phyloP scores from a whole-genome alignment of 2,113 vertebrate genomes.

The Takifugu bimaculatus region DNA sequence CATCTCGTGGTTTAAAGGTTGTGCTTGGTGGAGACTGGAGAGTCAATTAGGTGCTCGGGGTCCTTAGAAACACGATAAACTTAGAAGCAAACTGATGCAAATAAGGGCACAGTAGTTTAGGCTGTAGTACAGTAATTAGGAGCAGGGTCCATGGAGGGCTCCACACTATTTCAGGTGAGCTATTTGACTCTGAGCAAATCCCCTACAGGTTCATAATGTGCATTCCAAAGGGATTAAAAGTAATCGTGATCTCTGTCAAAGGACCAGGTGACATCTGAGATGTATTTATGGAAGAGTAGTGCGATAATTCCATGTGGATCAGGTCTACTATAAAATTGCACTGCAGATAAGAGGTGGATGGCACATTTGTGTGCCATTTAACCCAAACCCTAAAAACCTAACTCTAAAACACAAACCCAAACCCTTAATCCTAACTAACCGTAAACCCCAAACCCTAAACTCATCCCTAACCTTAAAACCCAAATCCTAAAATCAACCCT shows the following conservation, averaged over 20 bases:
- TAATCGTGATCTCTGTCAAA: conserved; percentile 5
- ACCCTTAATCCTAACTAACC: too few species aligned
- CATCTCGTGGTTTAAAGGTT: conserved; percentile 48
- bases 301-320: not conserved
- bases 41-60: conserved; percentile 5
- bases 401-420: too few species aligned
- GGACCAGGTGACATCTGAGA: conserved; percentile 2
- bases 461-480: too few species aligned
- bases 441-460: too few species aligned
- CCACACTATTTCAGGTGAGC: conserved; percentile 30
- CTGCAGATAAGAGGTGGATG: conserved; percentile 1
- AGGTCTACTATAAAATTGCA: not conserved
- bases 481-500: too few species aligned
- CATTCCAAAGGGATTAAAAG: conserved; percentile 22
- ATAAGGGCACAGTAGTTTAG: conserved; percentile 37
- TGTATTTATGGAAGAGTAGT: not conserved
- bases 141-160: conserved; percentile 10
- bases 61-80: conserved; percentile 50
- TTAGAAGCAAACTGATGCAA: conserved; percentile 65
- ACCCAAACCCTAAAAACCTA: too few species aligned
- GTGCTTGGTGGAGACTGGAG: too few species aligned
- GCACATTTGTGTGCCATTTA: conserved; percentile 5
- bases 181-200: conserved; percentile 30
- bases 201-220: conserved; percentile 22
- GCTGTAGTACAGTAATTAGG: conserved; percentile 51